A percentile compares a stretch with the other conserved stretches of the same genome.
Evolutionary conservation across 2,888 invertebrate genomes (phyloP).

Genomic region (Lochmaea crataegi): DNA sequence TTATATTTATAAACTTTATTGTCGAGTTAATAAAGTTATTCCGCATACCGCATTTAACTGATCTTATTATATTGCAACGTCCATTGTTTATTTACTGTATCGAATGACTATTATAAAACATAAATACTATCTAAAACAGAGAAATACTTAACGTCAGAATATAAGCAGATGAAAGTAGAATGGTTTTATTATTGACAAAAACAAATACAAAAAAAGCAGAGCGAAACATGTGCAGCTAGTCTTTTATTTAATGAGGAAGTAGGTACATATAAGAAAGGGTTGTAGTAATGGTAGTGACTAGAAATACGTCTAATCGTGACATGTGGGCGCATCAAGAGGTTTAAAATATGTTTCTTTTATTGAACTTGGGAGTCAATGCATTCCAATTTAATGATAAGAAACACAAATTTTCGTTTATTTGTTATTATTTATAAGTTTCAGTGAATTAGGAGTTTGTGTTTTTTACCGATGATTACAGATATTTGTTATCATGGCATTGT

Average conservation of each 20-base stretch:
- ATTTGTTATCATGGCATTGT: no score
- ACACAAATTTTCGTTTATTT: no score
- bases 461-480: no score
- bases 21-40: background rate
- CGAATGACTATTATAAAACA: slow-evolving; percentile 14
- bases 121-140: slow-evolving; percentile 15
- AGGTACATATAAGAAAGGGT: slow-evolving; percentile 21
- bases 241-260: slow-evolving; percentile 19
- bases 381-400: background rate
- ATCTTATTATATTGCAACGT: background rate
- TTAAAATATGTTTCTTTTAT: no score
- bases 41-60: slow-evolving; percentile 9
- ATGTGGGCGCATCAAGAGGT: background rate
- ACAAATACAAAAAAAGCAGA: slow-evolving; percentile 5
- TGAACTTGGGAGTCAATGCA: background rate
- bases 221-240: slow-evolving; percentile 16
- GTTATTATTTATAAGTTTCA: no score
- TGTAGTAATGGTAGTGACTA: slow-evolving; percentile 20
- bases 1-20: background rate
- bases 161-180: slow-evolving; percentile 19
- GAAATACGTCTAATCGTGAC: slow-evolving; percentile 1
- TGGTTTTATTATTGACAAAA: slow-evolving; percentile 16
- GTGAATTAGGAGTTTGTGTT: no score
- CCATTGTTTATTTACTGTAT: slow-evolving; percentile 19
- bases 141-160: slow-evolving; percentile 11